Conservation (phyloP, 2,888 invertebrate species). For the Hemaris fuciformis region DNA sequence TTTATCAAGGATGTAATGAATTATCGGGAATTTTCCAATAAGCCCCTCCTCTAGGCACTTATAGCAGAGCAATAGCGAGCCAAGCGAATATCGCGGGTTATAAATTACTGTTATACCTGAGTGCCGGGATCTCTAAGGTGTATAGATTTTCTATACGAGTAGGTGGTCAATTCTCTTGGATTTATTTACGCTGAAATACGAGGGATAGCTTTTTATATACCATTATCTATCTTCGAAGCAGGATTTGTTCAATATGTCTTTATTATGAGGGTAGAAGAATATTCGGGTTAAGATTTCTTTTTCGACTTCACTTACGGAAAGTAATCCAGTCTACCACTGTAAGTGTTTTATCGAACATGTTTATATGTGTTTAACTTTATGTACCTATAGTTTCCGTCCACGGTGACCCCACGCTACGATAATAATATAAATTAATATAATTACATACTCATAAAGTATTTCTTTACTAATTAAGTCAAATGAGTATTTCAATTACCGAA, state of each 20-base stretch:
- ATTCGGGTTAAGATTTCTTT: neutral
- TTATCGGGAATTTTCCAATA: constrained; percentile 75
- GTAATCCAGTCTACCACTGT: too few species aligned
- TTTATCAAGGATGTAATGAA: constrained; percentile 79
- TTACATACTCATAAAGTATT: too few species aligned
- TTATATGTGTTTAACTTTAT: too few species aligned
- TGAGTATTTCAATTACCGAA: too few species aligned
- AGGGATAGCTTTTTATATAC: neutral
- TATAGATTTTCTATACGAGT: constrained; percentile 9
- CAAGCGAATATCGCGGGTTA: constrained; percentile 3
- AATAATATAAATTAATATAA: too few species aligned
- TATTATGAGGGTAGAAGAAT: neutral
- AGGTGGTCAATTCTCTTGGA: neutral
- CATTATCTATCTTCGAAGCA: neutral
- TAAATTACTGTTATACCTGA: constrained; percentile 10
- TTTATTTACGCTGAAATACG: neutral
- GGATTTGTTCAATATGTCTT: neutral
- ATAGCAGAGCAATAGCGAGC: neutral
- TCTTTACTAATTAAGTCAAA: too few species aligned
- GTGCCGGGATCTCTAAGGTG: neutral
- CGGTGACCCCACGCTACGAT: too few species aligned
- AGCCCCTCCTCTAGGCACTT: constrained; percentile 36
- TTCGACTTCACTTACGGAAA: neutral
- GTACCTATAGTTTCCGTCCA: too few species aligned
- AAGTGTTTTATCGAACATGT: too few species aligned